Percentiles rank a stretch among this genome's conserved stretches.
phyloP scores from a whole-genome alignment of 2,113 vertebrate species.

The Megatriorchis doriae region DNA sequence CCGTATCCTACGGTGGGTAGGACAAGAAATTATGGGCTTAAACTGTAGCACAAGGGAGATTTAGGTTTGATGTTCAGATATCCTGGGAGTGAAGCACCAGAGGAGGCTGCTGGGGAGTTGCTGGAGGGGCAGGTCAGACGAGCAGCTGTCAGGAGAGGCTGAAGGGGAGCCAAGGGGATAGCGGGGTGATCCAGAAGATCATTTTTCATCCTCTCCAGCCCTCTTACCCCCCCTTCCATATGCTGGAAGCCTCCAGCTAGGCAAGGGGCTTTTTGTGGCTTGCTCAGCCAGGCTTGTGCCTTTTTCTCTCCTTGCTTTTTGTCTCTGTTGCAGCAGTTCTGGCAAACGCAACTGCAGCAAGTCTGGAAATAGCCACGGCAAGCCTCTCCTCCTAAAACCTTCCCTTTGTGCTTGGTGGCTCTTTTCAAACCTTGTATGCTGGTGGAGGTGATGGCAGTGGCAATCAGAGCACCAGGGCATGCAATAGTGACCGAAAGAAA shows the following conservation, averaged over 20 bases:
- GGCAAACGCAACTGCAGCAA: not conserved
- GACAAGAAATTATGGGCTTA: conserved; percentile 37
- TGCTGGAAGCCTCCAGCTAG: not conserved
- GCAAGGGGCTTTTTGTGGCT: not conserved
- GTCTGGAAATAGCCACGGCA: not conserved
- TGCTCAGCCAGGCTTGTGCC: not conserved
- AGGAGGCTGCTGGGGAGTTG: not conserved
- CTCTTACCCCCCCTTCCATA: not conserved
- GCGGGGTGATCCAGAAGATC: not conserved
- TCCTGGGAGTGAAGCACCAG: not conserved
- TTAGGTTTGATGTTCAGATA: not conserved
- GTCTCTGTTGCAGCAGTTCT: not conserved
- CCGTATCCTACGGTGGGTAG: not conserved
- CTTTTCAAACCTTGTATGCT: not conserved
- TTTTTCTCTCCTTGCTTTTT: not conserved
- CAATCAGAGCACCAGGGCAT: not conserved
- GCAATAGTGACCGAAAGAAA: not conserved
- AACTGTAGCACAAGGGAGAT: not conserved
- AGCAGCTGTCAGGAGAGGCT: not conserved
- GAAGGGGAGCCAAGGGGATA: not conserved
- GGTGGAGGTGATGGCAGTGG: not conserved
- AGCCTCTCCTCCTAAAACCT: not conserved
- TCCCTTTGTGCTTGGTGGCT: not conserved
- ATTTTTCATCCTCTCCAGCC: conserved; percentile 11
- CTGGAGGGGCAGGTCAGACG: not conserved